phyloP scores from a whole-genome alignment of 2,113 vertebrate genomes.

The Cacatua alba region DNA sequence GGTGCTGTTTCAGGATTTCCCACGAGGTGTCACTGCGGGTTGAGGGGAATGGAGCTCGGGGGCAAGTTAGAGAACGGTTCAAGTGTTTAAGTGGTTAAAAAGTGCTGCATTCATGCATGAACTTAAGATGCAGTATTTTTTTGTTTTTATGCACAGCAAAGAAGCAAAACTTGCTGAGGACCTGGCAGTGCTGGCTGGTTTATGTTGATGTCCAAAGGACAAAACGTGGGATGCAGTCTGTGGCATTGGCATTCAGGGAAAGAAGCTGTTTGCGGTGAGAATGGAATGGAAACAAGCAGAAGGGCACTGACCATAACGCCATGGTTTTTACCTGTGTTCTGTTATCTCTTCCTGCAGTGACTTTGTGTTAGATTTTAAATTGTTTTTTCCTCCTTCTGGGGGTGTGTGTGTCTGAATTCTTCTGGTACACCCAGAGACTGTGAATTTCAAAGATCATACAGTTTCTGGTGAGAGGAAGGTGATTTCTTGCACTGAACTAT shows the following conservation, averaged over 20 bases:
- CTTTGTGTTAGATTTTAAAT: neutral
- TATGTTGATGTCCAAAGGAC: slow-evolving; percentile 77
- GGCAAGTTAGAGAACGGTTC: neutral
- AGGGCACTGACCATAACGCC: neutral
- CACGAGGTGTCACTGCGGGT: slow-evolving; percentile 47
- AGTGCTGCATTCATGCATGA: neutral
- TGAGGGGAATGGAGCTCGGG: neutral
- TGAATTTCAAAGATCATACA: neutral
- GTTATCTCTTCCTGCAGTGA: neutral
- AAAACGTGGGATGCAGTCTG: slow-evolving; percentile 75
- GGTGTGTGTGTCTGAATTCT: neutral
- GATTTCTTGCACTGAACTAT: neutral
- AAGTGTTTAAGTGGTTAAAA: neutral
- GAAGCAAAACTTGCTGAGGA: slow-evolving; percentile 49
- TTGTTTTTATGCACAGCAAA: slow-evolving; percentile 56
- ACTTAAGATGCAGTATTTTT: neutral
- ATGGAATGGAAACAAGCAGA: neutral
- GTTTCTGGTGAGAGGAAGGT: neutral
- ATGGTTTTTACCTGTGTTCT: neutral
- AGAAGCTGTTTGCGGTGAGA: slow-evolving; percentile 76
- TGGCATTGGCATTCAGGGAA: slow-evolving; percentile 75
- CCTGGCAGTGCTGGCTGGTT: slow-evolving; percentile 82
- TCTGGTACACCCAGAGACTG: neutral
- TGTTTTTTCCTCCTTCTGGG: too few relatives aligned
- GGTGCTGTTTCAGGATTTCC: neutral